Evolutionary conservation across 1,140 invertebrate species (phyloP).

Genomic region (Calephelis virginiensis): DNA sequence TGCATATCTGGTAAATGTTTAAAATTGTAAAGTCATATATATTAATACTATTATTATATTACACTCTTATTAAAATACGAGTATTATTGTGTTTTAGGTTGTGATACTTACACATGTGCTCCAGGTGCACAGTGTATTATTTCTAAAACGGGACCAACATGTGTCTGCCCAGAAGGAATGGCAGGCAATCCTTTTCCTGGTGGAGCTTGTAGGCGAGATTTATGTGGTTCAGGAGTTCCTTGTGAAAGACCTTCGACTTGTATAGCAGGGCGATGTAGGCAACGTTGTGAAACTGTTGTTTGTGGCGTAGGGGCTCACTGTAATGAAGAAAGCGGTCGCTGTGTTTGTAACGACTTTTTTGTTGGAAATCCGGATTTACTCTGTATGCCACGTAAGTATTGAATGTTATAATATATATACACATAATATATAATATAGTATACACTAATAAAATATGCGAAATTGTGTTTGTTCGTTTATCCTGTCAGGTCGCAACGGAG

Average conservation of each 20-base stretch:
- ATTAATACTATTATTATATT: neutral
- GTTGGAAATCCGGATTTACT: constrained; percentile 92
- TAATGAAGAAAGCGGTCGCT: constrained; percentile 88
- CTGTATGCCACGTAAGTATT: constrained; percentile 92
- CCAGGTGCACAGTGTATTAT: constrained; percentile 92
- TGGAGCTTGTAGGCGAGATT: constrained; percentile 87
- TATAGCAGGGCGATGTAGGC: constrained; percentile 90
- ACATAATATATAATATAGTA: too few species aligned
- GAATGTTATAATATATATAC: too few species aligned
- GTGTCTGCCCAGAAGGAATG: constrained; percentile 91
- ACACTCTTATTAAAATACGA: constrained; percentile 4
- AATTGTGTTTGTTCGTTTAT: too few species aligned
- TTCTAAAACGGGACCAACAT: constrained; percentile 90
- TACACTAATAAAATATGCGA: too few species aligned
- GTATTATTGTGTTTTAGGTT: constrained; percentile 79
- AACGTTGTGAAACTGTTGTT: constrained; percentile 89
- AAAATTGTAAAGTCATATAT: constrained; percentile 5
- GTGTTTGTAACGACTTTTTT: constrained; percentile 91
- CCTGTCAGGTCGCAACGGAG: too few species aligned
- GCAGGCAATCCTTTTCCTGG: constrained; percentile 95
- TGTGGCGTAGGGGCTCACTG: constrained; percentile 89
- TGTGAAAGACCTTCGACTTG: constrained; percentile 90
- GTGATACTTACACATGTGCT: constrained; percentile 89
- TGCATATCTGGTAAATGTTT: constrained; percentile 85
- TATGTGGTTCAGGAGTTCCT: constrained; percentile 87